These are phyloP conservation scores for Euglossa dilemma DNA, from an alignment of 1,140 invertebrate species.

Conservation along the genomic window DNA sequence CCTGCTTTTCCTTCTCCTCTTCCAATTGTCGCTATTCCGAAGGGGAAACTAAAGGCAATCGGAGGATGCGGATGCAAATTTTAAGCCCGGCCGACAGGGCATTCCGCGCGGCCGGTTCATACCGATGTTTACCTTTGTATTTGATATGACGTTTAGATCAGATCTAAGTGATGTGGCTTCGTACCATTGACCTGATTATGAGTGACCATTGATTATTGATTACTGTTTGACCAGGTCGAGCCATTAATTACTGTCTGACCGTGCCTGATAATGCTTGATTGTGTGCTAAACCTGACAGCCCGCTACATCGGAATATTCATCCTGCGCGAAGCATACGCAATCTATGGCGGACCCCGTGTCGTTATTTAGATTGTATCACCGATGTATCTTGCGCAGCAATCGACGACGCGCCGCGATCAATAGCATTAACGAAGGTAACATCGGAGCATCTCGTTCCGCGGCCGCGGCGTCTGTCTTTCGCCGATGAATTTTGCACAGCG, in stretches of 20 bases:
- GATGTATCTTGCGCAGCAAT: constrained; percentile 19
- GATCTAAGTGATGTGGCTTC: constrained; percentile 54
- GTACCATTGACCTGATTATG: constrained; percentile 65
- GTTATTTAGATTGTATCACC: constrained; percentile 51
- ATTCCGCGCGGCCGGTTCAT: not conserved
- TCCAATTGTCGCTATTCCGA: not conserved
- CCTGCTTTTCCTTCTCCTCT: no score
- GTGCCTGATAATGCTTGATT: constrained; percentile 66
- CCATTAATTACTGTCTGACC: constrained; percentile 69
- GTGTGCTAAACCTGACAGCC: constrained; percentile 69
- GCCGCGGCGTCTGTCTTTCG: not conserved
- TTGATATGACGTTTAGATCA: constrained; percentile 52
- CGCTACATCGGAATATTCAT: constrained; percentile 63
- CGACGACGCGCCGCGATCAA: constrained; percentile 14
- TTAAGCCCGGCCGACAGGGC: not conserved
- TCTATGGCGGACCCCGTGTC: constrained; percentile 48
- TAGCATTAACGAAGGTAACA: not conserved
- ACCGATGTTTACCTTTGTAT: constrained; percentile 48
- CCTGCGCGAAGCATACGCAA: constrained; percentile 56
- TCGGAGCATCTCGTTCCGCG: not conserved
- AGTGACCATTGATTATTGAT: constrained; percentile 70
- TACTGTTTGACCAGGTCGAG: constrained; percentile 62
- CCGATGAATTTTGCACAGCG: not conserved
- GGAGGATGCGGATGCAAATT: not conserved
- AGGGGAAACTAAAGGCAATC: not conserved